A percentile compares a stretch with the other conserved stretches of the same genome.
These are phyloP conservation scores for Callyntrura guangdongensis DNA, from an alignment of 2,888 invertebrate genomes.

Conservation along the genomic window DNA sequence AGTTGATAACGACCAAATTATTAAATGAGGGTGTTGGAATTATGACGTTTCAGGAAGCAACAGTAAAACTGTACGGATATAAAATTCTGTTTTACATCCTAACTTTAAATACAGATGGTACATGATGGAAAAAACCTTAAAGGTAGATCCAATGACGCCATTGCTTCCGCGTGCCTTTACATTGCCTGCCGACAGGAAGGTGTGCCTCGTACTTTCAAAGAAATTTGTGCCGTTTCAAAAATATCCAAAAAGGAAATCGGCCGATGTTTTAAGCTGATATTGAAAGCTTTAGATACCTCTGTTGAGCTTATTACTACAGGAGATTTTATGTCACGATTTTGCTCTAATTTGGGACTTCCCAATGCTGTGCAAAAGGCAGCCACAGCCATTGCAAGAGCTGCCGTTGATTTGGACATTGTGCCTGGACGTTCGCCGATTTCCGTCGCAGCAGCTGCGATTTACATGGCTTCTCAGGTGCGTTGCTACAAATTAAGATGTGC, in stretches of 20 bases:
- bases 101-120: slow-evolving; percentile 89
- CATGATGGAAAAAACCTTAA: slow-evolving; percentile 98
- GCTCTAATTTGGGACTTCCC: slow-evolving; percentile 95
- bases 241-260: slow-evolving; percentile 99
- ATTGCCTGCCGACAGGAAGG: slow-evolving; percentile 99
- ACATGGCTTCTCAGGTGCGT: slow-evolving; percentile 98
- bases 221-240: slow-evolving; percentile 99
- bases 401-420: slow-evolving; percentile 98
- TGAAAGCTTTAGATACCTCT: slow-evolving; percentile 98
- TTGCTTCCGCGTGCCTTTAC: slow-evolving; percentile 99
- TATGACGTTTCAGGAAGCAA: too few species aligned
- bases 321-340: slow-evolving; percentile 99
- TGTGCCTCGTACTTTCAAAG: slow-evolving; percentile 99
- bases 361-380: slow-evolving; percentile 97
- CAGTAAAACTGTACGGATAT: too few species aligned
- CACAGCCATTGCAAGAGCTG: slow-evolving; percentile 98
- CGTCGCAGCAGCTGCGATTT: slow-evolving; percentile 99
- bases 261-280: slow-evolving; percentile 97
- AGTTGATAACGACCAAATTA: neutral
- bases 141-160: slow-evolving; percentile 98
- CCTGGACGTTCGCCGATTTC: slow-evolving; percentile 99
- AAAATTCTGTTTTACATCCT: too few species aligned
- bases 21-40: too few species aligned
- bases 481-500: too few species aligned
- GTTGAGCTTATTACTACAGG: slow-evolving; percentile 99